Percentiles rank a stretch among this genome's conserved stretches.
Evolutionary conservation across 2,113 vertebrate genomes (phyloP).

Genomic region (Tupaia tana): DNA sequence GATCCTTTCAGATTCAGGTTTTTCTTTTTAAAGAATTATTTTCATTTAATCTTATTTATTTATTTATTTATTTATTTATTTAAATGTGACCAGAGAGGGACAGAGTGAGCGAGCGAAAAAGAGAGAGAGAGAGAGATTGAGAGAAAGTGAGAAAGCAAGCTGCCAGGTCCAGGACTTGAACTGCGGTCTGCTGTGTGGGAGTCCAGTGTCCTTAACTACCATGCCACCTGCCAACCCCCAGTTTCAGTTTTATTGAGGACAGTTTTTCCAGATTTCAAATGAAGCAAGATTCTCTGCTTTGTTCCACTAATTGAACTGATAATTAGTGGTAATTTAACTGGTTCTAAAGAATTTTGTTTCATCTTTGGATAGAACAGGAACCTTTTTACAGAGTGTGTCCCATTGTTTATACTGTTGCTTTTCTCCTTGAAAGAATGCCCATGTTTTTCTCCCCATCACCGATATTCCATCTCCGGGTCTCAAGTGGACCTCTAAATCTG

Average conservation of each 20-base stretch:
- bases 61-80: too few species aligned
- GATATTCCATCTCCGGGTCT: not conserved
- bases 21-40: too few species aligned
- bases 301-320: not conserved
- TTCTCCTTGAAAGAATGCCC: conserved; percentile 4
- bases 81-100: too few species aligned
- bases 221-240: too few species aligned
- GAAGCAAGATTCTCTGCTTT: not conserved
- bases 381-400: not conserved
- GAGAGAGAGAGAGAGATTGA: too few species aligned
- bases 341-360: conserved; percentile 47
- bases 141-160: too few species aligned
- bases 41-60: too few species aligned
- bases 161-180: too few species aligned
- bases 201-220: too few species aligned
- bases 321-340: not conserved
- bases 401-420: not conserved
- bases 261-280: conserved; percentile 42
- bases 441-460: not conserved
- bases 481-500: not conserved
- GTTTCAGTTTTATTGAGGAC: not conserved
- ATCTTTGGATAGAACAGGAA: not conserved
- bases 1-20: not conserved
- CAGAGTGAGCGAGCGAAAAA: too few species aligned
- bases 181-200: too few species aligned